Evolutionary conservation across 2,797 vertebrate genomes (phyloP).

Genomic region (Lates japonicus): DNA sequence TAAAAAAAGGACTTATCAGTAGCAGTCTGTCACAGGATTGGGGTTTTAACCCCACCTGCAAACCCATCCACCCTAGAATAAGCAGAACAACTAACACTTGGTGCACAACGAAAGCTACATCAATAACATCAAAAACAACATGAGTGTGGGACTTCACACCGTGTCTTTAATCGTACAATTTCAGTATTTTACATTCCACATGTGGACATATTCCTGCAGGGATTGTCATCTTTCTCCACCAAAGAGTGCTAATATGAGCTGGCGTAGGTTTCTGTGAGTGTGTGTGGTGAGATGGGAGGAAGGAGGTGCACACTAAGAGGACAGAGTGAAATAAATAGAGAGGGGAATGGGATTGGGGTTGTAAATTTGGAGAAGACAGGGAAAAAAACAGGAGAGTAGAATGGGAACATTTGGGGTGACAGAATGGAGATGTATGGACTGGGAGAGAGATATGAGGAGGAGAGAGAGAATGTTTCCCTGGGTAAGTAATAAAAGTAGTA

Average conservation of each 20-base stretch:
- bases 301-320: constrained; percentile 1
- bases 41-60: constrained; percentile 44
- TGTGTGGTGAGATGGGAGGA: background rate
- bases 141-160: constrained; percentile 67
- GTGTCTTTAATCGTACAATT: constrained; percentile 75
- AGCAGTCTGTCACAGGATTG: constrained; percentile 40
- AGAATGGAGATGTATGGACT: background rate
- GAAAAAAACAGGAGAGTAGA: background rate
- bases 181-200: constrained; percentile 83
- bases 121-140: constrained; percentile 70
- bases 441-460: background rate
- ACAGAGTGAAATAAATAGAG: constrained; percentile 26
- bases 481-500: constrained; percentile 53
- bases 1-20: constrained; percentile 43
- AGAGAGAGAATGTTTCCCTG: constrained; percentile 63
- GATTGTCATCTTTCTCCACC: constrained; percentile 76
- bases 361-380: background rate
- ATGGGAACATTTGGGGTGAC: background rate
- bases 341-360: background rate
- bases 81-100: constrained; percentile 68
- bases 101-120: constrained; percentile 71
- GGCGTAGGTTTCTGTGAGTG: constrained; percentile 20
- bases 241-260: constrained; percentile 60
- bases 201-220: constrained; percentile 75
- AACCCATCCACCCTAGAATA: constrained; percentile 50